phyloP scores from a whole-genome alignment of 2,797 vertebrate species.

The Macroramphosus scolopax region DNA sequence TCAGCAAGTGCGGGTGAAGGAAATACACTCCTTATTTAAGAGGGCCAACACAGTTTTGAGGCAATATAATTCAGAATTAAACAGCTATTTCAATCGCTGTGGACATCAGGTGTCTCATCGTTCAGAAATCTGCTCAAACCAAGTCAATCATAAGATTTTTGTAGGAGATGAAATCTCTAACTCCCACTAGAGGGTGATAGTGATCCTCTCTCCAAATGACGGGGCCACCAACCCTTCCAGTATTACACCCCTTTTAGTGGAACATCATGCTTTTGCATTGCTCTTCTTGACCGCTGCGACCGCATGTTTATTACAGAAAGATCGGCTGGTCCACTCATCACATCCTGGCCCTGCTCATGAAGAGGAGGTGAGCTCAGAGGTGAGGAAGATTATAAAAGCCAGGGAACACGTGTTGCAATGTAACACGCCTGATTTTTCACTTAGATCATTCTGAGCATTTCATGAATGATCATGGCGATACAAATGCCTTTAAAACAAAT shows the following conservation, averaged over 20 bases:
- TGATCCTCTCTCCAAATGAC: constrained; percentile 23
- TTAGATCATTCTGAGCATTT: neutral
- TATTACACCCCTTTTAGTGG: neutral
- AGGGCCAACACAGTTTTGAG: too few species aligned
- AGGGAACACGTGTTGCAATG: neutral
- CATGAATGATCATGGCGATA: too few species aligned
- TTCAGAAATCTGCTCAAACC: too few species aligned
- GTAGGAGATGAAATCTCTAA: too few species aligned
- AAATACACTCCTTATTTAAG: too few species aligned
- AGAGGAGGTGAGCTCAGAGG: constrained; percentile 78
- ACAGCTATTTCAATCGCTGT: too few species aligned
- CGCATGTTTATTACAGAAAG: constrained; percentile 75
- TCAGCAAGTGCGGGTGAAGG: too few species aligned
- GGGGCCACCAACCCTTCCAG: too few species aligned
- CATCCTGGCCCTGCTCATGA: constrained; percentile 85
- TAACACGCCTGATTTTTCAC: too few species aligned
- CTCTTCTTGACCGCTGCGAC: neutral
- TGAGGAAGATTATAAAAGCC: constrained; percentile 16
- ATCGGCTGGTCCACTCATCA: constrained; percentile 81
- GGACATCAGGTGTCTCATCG: too few species aligned
- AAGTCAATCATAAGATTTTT: too few species aligned
- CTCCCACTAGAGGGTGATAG: constrained; percentile 74
- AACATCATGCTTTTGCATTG: neutral
- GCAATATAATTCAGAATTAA: too few species aligned
- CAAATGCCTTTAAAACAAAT: neutral